Percentiles rank a stretch among this genome's conserved stretches.
Evolutionary conservation across 2,113 vertebrate species (phyloP).

Genomic region (Isurus oxyrinchus): DNA sequence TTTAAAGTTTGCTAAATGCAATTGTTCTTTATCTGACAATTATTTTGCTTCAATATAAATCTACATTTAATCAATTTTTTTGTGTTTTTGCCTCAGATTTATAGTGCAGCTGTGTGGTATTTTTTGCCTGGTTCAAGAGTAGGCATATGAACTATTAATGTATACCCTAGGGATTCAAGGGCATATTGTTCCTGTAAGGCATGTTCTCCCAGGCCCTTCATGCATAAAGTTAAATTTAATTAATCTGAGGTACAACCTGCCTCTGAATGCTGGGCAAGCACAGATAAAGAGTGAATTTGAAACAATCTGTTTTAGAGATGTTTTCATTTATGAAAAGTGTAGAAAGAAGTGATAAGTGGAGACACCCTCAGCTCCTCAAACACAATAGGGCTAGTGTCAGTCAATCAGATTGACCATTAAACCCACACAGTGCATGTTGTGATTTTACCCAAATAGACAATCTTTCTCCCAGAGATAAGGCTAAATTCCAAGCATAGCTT

Average conservation of each 20-base stretch:
- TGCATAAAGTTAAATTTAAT: background rate
- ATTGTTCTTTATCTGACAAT: background rate
- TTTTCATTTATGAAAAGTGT: background rate
- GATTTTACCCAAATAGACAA: background rate
- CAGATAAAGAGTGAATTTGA: background rate
- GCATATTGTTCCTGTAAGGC: background rate
- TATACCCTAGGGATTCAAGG: background rate
- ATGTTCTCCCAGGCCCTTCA: background rate
- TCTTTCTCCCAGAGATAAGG: background rate
- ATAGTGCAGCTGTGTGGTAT: background rate
- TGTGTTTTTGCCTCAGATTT: background rate
- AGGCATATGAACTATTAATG: background rate
- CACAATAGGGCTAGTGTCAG: background rate
- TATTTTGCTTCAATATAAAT: background rate
- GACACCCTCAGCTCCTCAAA: background rate
- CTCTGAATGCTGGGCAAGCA: background rate
- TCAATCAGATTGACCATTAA: background rate
- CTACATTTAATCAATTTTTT: background rate
- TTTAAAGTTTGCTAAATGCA: background rate
- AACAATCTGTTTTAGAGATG: background rate
- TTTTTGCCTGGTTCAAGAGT: background rate
- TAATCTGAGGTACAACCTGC: background rate
- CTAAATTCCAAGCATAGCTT: background rate
- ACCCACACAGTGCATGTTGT: background rate
- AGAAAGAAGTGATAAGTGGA: background rate